Base-by-base conservation (phyloP, 1,140 invertebrate genomes). In the Drosophila burlai region DNA sequence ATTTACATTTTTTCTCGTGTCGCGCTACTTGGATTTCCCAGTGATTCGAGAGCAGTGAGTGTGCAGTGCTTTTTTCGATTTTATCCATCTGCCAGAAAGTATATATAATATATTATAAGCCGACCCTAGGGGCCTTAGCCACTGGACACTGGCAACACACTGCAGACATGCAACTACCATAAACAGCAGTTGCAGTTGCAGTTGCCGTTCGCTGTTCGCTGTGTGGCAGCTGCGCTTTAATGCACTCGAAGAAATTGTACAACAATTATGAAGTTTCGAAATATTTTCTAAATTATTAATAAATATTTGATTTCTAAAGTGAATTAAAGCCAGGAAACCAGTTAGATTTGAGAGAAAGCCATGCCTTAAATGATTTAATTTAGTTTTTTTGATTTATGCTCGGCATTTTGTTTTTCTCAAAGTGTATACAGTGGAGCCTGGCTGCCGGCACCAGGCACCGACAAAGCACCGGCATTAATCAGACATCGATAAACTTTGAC, bases 401-500 rank as follows among this genome's bases (percentile, higher is more conserved):
- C 8, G 9, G 31, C 31, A 9, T 8, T 9, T 31, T 1, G 31
- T 2, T 76, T 80, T 83, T 45, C 31, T 47, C 61, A 4, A 26
- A 46, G n/a, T 54, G 49, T 24, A 5, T 11, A 73, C 55, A 65
- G 60, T 66, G 61, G 15, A 45, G 45, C 29, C 54, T 57, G 43
- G 15, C 52, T 57, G 61, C 15, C n/a, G n/a, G n/a, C n/a, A n/a
- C n/a, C 34, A 47, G 74, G 71, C 54, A 58, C 74, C 75, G 75
- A 77, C 75, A 77, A 75, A 75, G 58, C 52, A 16, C 18, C 15
- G 52, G 55, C 83, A 87, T 87, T 83, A 87, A 87, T 87, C 83
- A 83, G 40, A 15, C 50, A 26, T 66, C 77, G 81, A 84, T 89
- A 89, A 89, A 89, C 84, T 89, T 90, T 89, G 84, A 89, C 84